Evolutionary conservation across 2,113 vertebrate species (phyloP).

Genomic region (Zootoca vivipara): DNA sequence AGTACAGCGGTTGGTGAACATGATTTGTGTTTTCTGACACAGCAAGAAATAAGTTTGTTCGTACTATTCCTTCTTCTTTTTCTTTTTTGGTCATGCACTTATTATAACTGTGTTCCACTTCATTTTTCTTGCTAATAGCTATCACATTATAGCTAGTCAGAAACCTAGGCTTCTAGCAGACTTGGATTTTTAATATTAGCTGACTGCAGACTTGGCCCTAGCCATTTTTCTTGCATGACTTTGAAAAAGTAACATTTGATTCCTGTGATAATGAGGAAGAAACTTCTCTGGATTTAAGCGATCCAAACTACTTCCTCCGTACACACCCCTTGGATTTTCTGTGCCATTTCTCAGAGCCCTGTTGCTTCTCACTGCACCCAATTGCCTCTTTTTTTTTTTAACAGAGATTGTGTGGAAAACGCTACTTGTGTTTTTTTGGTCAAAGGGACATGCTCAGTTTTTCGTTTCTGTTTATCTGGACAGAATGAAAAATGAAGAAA

Average conservation of each 20-base stretch:
- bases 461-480: background rate
- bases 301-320: background rate
- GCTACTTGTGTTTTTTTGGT: background rate
- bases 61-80: background rate
- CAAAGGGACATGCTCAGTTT: background rate
- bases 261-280: constrained; percentile 15
- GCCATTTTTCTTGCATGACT: constrained; percentile 24
- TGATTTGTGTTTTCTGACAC: background rate
- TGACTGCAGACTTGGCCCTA: background rate
- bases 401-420: background rate
- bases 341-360: background rate
- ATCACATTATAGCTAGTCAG: background rate
- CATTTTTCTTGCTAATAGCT: constrained; percentile 39
- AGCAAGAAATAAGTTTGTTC: fast-evolving
- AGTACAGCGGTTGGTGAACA: background rate
- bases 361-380: background rate
- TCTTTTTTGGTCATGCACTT: background rate
- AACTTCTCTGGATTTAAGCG: background rate
- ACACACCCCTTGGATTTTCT: background rate
- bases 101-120: constrained; percentile 44
- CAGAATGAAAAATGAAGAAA: background rate
- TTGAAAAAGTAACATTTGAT: background rate
- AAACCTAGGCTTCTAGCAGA: constrained; percentile 32
- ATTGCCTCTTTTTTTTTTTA: background rate
- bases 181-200: constrained; percentile 17